Base-by-base conservation (phyloP, 2,797 vertebrate species). In the Oophaga sylvatica region DNA sequence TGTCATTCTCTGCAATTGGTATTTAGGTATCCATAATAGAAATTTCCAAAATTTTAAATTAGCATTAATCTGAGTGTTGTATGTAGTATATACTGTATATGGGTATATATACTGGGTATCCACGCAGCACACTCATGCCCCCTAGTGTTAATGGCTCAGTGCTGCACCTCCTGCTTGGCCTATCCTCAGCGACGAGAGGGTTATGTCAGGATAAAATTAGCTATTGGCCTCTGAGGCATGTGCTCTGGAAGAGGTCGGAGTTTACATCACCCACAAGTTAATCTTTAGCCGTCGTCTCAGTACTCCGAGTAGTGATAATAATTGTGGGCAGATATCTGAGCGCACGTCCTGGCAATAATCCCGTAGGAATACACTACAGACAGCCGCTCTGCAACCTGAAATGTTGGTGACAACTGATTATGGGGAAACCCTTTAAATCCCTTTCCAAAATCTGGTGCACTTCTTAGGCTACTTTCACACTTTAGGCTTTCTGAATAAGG, bases 201-300 rank as follows among this genome's bases (percentile, higher is more conserved):
- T 80, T 59, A 80, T 59, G n/a, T 84, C 67, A 88, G 87, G 87
- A 84, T 88, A 84, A 88, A 84, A 31, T 84, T 88, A 84, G 65
- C 22, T 9, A 2, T 59, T 84, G 76, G 41, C 86, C 82, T 80
- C 45, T 3, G 60, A 35, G 59, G 75, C 41, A 88, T 84, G 76
- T 88, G 81, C 13, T 45, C 76, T 75, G 63, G 63, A 71, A 75
- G 84, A 83, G 87, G 87, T 79, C 63, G 26, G 31, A 56, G 17
- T 3, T 62, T 57, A 57, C 41, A 59, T 73, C 70, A 75, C 22
- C 6, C 12, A 16, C 48, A 62, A 59, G 76, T 86, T 70, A 59
- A 80, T 41, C n/a, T 80, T 86, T 81, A 56, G 70, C 67, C 22
- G 57, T 76, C 41, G 48, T 76, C 75, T 77, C 29, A 76, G 65